Evolutionary conservation across 2,113 vertebrate genomes (phyloP).

Genomic region (Penelope pileata): DNA sequence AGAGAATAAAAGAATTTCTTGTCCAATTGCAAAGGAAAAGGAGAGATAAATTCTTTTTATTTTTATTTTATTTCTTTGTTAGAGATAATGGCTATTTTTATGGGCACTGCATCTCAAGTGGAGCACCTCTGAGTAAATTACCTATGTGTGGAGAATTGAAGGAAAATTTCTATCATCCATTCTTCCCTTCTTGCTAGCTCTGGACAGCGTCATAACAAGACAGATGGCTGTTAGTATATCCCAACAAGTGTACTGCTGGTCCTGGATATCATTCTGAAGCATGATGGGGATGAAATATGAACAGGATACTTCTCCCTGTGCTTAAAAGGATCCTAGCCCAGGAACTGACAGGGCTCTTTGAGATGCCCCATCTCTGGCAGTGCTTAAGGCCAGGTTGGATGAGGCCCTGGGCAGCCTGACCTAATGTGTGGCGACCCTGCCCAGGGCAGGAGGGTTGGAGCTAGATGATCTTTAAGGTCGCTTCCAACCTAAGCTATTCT

Average conservation of each 20-base stretch:
- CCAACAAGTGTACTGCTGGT: background rate
- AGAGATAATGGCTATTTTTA: background rate
- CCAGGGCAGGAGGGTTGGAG: too few relatives aligned
- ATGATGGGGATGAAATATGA: background rate
- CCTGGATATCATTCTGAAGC: background rate
- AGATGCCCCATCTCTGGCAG: too few relatives aligned
- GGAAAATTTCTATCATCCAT: background rate
- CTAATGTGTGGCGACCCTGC: too few relatives aligned
- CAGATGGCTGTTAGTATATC: background rate
- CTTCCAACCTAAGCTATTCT: too few relatives aligned
- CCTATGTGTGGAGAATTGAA: background rate
- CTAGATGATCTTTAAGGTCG: too few relatives aligned
- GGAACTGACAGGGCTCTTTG: too few relatives aligned
- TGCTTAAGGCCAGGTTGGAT: too few relatives aligned
- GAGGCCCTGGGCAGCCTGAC: too few relatives aligned
- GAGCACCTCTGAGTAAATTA: background rate
- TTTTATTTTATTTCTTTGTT: background rate
- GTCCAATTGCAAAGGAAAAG: too few relatives aligned
- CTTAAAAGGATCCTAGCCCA: too few relatives aligned
- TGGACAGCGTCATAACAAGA: background rate
- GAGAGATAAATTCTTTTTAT: background rate
- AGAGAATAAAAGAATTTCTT: background rate
- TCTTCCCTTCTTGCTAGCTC: background rate
- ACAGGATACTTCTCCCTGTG: accelerated
- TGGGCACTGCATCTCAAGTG: background rate